Base-by-base conservation (phyloP, 2,113 vertebrate genomes). In the Podiceps cristatus region DNA sequence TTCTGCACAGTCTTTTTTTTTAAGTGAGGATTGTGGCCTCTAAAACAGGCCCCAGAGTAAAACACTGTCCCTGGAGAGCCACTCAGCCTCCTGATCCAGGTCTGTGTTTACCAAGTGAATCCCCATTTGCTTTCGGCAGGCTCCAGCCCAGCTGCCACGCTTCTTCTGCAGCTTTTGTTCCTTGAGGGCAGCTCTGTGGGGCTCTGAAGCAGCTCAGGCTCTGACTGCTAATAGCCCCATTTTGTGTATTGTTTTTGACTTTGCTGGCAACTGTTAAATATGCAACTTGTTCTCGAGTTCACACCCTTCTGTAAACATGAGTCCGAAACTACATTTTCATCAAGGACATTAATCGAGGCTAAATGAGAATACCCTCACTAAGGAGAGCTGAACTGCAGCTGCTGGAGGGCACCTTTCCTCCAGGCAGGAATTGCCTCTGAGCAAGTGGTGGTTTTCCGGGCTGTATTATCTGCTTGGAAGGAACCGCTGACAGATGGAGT, bases 131-230 rank as follows among this genome's bases (percentile, higher is more conserved):
- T 55, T 49, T 58, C 3, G 1, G 22, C 67, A 42, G 59, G 31
- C 49, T 84, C 47, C 63, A 87, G 52, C 66, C 66, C 2, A 9
- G 29, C 45, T 74, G n/a, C 35, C 25, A 31, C 5, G 31, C 45
- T 59, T 5, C 67, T 67, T 7, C 68, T 68, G n/a, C 72, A 76
- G 31, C 13, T 59, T 2, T 35, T 78, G 33, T 25, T 67, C 52
- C 37, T 14, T 14, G 3, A 19, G 29, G 3, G 1, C 47, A 67
- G 29, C 15, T 62, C 79, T 1, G 0, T 15, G 23, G 28, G 44
- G 18, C 5, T 45, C 42, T 58, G 58, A 18, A 50, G 55, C 37
- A 76, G n/a, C 58, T 74, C 53, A 27, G 24, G 45, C 53, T 33
- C 55, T 31, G 50, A 3, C 19, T 47, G 45, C 55, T 73, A 11